Evolutionary conservation across 2,113 vertebrate species (phyloP).

Genomic region (Cricetomys ansorgei): DNA sequence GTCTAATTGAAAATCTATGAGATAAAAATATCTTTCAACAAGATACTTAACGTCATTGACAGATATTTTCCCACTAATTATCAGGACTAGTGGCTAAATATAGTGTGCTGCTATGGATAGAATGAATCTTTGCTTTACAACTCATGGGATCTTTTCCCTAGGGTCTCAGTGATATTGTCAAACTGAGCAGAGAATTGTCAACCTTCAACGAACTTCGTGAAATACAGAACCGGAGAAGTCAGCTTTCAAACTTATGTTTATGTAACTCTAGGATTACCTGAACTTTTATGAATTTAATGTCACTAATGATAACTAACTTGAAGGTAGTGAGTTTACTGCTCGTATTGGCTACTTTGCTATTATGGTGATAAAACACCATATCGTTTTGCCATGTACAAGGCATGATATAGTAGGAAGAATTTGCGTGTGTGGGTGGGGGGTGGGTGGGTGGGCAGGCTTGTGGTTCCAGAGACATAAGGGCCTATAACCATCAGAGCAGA

Average conservation of each 20-base stretch:
- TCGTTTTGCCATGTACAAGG: neutral
- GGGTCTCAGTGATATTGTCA: neutral
- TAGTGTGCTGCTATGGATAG: neutral
- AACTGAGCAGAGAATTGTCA: neutral
- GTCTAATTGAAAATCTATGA: constrained; percentile 47
- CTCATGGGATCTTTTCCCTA: too few relatives aligned
- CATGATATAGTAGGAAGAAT: neutral
- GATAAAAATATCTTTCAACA: constrained; percentile 73
- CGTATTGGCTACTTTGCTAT: neutral
- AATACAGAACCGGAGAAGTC: neutral
- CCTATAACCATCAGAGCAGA: neutral
- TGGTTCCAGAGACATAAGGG: neutral
- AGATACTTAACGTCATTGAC: constrained; percentile 58
- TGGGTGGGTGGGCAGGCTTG: neutral
- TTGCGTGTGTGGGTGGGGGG: neutral
- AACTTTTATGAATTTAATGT: constrained; percentile 11
- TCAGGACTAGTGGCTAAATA: constrained; percentile 44
- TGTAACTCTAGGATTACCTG: neutral
- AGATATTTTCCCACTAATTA: constrained; percentile 67
- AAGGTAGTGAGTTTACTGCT: neutral
- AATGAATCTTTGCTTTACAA: neutral
- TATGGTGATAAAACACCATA: neutral
- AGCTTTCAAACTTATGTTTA: constrained; percentile 12
- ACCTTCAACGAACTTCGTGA: neutral
- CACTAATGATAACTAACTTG: neutral